Evolutionary conservation across 2,797 vertebrate genomes (phyloP).

Genomic region (Coreius guichenoti): DNA sequence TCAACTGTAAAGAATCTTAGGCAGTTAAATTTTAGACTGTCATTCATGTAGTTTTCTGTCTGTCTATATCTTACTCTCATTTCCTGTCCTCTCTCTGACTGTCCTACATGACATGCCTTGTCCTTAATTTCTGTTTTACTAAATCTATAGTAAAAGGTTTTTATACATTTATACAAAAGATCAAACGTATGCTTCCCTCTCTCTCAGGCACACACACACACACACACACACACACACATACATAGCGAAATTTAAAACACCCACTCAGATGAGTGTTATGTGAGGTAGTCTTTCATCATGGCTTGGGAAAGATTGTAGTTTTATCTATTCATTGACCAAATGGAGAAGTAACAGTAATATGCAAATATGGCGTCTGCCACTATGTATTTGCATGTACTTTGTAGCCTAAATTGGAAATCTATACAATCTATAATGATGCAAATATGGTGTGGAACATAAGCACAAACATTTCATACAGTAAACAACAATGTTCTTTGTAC

Average conservation of each 20-base stretch:
- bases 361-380: constrained; percentile 41
- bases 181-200: neutral
- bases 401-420: constrained; percentile 13
- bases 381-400: constrained; percentile 34
- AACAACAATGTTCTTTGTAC: neutral
- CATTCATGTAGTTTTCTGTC: neutral
- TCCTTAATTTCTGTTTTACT: neutral
- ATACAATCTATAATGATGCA: constrained; percentile 10
- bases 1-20: neutral
- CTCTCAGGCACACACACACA: neutral
- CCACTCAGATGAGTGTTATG: neutral
- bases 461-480: neutral
- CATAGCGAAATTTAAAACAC: neutral
- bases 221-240: neutral
- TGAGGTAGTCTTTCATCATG: constrained; percentile 13
- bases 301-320: constrained; percentile 4
- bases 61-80: neutral
- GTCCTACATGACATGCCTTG: neutral
- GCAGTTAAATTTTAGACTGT: neutral
- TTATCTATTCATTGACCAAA: constrained; percentile 7
- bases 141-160: neutral
- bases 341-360: constrained; percentile 22
- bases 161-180: neutral
- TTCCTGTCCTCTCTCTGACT: neutral
- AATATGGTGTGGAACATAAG: neutral